These are phyloP conservation scores for Octopus bimaculoides DNA, from an alignment of 1,140 invertebrate species.

Conservation along the genomic window DNA sequence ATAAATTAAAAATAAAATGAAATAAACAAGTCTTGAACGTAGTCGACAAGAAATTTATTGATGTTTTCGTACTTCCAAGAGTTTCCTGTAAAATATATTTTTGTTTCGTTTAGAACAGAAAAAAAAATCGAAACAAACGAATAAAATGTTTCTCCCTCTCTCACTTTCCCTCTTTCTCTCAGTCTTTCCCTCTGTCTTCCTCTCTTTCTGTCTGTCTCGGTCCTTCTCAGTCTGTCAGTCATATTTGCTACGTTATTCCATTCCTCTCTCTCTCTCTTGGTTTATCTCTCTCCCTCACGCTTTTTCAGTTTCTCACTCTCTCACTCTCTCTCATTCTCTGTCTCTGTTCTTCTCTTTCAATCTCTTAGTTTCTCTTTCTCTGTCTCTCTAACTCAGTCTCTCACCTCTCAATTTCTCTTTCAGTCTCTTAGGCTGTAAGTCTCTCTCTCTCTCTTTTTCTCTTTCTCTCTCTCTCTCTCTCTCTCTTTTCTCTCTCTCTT, in stretches of 20 bases:
- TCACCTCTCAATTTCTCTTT: not conserved
- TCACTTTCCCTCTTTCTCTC: not conserved
- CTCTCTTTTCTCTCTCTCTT: not conserved
- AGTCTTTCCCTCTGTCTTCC: not conserved
- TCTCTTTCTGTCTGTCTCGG: not conserved
- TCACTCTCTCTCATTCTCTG: not conserved
- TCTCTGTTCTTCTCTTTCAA: not conserved
- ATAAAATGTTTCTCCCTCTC: too few relatives aligned
- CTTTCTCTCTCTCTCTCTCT: constrained; percentile 7
- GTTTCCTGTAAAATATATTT: too few relatives aligned
- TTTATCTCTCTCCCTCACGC: not conserved
- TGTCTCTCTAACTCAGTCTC: not conserved
- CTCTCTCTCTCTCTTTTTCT: not conserved
- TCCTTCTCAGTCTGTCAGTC: not conserved
- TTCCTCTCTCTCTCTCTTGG: constrained; percentile 4
- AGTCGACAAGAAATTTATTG: too few relatives aligned
- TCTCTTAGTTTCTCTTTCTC: not conserved
- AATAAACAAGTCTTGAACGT: too few relatives aligned
- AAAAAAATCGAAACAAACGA: too few relatives aligned
- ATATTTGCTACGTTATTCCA: not conserved
- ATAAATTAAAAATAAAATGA: too few relatives aligned
- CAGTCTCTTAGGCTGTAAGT: not conserved
- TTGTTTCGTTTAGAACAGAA: too few relatives aligned
- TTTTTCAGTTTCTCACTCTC: not conserved
- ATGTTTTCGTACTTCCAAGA: too few relatives aligned